Evolutionary conservation across 2,113 vertebrate species (phyloP).

Genomic region (Phalacrocorax pelagicus): DNA sequence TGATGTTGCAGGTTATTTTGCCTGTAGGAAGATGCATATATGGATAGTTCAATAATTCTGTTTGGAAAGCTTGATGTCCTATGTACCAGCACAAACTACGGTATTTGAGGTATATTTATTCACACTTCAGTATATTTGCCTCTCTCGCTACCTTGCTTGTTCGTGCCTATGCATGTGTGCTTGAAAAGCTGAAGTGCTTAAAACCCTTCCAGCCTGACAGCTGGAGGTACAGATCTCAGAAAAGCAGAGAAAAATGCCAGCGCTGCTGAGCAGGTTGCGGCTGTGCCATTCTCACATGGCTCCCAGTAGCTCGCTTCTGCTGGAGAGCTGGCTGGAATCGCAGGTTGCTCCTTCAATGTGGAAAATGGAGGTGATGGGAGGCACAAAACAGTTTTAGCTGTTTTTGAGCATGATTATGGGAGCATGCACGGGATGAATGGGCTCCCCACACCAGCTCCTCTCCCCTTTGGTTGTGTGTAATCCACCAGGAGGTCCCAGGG

Average conservation of each 20-base stretch:
- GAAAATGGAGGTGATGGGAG: background rate
- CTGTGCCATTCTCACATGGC: accelerated
- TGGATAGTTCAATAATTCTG: background rate
- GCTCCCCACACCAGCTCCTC: accelerated
- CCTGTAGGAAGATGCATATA: accelerated
- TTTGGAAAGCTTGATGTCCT: background rate
- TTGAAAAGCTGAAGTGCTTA: background rate
- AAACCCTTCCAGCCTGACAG: background rate
- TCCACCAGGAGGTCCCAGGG: accelerated
- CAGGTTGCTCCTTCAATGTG: background rate
- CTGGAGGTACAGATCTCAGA: background rate
- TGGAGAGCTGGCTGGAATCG: background rate
- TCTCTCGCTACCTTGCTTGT: background rate
- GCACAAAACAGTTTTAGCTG: background rate
- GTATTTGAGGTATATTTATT: background rate
- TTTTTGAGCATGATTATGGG: background rate
- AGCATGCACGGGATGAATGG: accelerated
- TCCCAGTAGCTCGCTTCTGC: background rate
- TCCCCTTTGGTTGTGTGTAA: background rate
- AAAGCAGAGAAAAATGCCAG: background rate
- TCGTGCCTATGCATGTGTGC: background rate
- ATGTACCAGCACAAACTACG: background rate
- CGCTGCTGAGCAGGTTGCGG: background rate
- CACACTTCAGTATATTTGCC: background rate
- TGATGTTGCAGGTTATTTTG: background rate